Evolutionary conservation across 2,888 invertebrate genomes (phyloP).

Genomic region (Cantharis flavilabris): DNA sequence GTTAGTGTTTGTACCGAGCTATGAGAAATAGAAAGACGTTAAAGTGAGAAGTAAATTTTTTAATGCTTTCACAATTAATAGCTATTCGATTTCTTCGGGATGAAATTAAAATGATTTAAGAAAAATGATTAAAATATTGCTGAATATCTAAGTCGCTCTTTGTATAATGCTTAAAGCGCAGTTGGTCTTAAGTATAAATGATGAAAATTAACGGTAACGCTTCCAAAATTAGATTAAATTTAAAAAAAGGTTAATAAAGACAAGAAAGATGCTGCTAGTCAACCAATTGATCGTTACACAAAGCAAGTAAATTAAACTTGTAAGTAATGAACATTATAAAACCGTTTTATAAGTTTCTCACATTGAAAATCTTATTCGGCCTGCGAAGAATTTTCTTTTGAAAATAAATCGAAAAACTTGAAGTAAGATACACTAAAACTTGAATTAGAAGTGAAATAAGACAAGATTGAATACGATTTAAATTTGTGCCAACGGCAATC

Average conservation of each 20-base stretch:
- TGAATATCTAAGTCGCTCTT: no score
- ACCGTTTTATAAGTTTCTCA: background rate
- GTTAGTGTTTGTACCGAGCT: no score
- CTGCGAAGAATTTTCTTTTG: constrained; percentile 2
- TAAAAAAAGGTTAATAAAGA: background rate
- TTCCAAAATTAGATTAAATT: background rate
- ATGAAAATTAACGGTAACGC: background rate
- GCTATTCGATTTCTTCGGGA: no score
- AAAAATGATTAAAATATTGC: no score
- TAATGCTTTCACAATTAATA: no score
- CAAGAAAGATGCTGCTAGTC: background rate
- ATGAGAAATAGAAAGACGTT: no score
- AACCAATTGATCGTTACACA: background rate
- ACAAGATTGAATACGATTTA: constrained; percentile 13
- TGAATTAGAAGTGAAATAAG: constrained; percentile 12
- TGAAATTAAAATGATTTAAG: no score
- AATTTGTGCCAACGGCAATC: constrained; percentile 8
- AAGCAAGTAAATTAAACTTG: background rate
- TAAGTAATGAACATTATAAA: background rate
- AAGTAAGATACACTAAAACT: constrained; percentile 14
- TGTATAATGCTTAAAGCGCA: background rate
- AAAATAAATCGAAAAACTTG: constrained; percentile 20
- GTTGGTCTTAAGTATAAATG: background rate
- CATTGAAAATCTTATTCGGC: background rate
- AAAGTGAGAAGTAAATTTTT: no score